Evolutionary conservation across 2,797 vertebrate species (phyloP), one percentile per base, ranked within the genome.

Genomic region (Muraenolepis orangiensis): DNA sequence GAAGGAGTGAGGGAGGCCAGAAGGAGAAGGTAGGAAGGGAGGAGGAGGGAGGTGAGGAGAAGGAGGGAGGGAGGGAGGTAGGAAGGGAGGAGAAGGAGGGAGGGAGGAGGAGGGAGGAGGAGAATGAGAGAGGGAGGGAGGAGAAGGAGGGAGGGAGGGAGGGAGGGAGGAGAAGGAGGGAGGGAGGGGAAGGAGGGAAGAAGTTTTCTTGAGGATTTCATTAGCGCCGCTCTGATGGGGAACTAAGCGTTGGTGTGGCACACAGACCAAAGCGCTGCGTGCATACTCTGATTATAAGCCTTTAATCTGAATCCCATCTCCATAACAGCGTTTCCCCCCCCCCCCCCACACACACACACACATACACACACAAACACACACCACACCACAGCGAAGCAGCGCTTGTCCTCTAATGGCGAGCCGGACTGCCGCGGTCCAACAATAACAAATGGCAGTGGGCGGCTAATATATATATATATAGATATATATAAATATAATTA

Each of bases 201-300:
- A 8, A 80, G 51, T 57, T 70, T 82, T 77, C 34, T 32, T 71
- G 66, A 26, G 20, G 69, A 67, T 73, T 11, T 69, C 31, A 67
- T 72, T 70, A 73, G 72, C 75, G 83, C 74, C 75, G 78, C 73
- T 70, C 66, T 82, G 83, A 86, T 78, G 84, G 79, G 74, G 76
- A 69, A 72, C 71, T 77, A 75, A 42, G 76, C 69, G 69, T 76
- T 75, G 74, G 72, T 64, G 42, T 26, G 72, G 32, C 61, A 73
- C 6, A 72, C 75, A 61, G 40, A 72, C 57, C 76, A n/a, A 46
- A 42, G 71, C 36, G 75, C 10, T 76, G 10, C n/a, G n/a, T n/a
- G n/a, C 76, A 38, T 68, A 76, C 7, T 72, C 32, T 72, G 57
- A 84, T 67, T 82, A 61, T 74, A 85, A 78, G 31, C 32, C 16